Conservation (phyloP, 2,113 vertebrate genomes). For the Esox niger region DNA sequence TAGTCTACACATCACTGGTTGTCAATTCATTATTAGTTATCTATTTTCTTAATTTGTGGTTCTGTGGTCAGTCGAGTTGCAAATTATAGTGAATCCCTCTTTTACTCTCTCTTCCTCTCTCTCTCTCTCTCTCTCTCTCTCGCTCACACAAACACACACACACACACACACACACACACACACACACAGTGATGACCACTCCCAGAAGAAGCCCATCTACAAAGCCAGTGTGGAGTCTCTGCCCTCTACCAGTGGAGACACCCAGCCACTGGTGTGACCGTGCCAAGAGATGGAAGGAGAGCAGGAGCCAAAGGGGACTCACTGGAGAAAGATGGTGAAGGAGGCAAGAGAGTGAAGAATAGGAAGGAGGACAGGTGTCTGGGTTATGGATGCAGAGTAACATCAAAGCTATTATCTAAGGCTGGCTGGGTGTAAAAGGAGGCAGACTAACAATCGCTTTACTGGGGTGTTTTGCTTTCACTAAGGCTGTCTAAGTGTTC, state of each 20-base stretch:
- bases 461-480: slow-evolving; percentile 19
- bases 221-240: slow-evolving; percentile 67
- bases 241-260: slow-evolving; percentile 63
- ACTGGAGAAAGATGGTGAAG: slow-evolving; percentile 34
- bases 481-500: slow-evolving; percentile 20
- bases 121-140: slow-evolving; percentile 7
- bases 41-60: too few relatives aligned
- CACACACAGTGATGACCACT: slow-evolving; percentile 70
- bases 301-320: slow-evolving; percentile 9
- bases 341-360: slow-evolving; percentile 39
- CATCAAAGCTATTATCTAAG: slow-evolving; percentile 52
- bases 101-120: not conserved
- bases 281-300: slow-evolving; percentile 47
- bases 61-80: not conserved
- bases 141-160: slow-evolving; percentile 22
- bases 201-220: slow-evolving; percentile 79
- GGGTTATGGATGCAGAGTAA: slow-evolving; percentile 24
- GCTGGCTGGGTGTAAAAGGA: slow-evolving; percentile 26
- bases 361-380: not conserved
- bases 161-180: too few relatives aligned
- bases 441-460: slow-evolving; percentile 53
- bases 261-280: slow-evolving; percentile 75
- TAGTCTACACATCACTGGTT: too few relatives aligned
- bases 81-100: not conserved
- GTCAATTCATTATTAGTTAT: too few relatives aligned